Base-by-base conservation (phyloP, 1,140 invertebrate species). In the Littorina saxatilis region DNA sequence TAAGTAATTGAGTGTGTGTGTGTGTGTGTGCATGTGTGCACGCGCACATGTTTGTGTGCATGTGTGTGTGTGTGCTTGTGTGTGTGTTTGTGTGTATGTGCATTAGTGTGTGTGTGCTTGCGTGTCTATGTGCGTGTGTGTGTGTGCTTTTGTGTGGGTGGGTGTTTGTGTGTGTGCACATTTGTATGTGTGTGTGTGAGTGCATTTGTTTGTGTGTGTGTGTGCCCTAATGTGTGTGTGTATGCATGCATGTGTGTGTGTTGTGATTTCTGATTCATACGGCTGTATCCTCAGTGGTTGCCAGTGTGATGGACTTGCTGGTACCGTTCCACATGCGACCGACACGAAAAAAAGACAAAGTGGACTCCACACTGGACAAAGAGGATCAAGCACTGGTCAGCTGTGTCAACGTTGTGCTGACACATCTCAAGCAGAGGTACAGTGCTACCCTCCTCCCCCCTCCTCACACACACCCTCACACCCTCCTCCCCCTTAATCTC, bases 221-320 rank as follows among this genome's bases (percentile, higher is more conserved):
- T 70, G 66, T 3, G 66, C 32, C 23, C 66, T n/a, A n/a, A 17
- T 2, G 15, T 35, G 17, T 70, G 29, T 70, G 29, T 35, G 66
- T 68, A 17, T 47, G 43, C 17, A 17, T 47, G 43, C 17, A 17
- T 17, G 17, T 47, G 43, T 47, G 7, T 17, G 13, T 32, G 1
- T 47, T 9, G n/a, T n/a, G n/a, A n/a, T n/a, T n/a, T n/a, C n/a
- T n/a, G n/a, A n/a, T n/a, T n/a, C n/a, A n/a, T n/a, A n/a, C n/a
- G n/a, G n/a, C n/a, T n/a, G n/a, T n/a, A n/a, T n/a, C n/a, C 43
- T 32, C 70, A 73, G 70, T 73, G 39, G n/a, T 73, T 39, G 70
- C 37, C 20, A 73, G 70, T 17, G 23, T 50, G 39, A 15, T 73
- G 43, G 70, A 73, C 29, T 23, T 73, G 27, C 47, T 73, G 70